Conservation (phyloP, 2,113 vertebrate species). For the Sus scrofa region DNA sequence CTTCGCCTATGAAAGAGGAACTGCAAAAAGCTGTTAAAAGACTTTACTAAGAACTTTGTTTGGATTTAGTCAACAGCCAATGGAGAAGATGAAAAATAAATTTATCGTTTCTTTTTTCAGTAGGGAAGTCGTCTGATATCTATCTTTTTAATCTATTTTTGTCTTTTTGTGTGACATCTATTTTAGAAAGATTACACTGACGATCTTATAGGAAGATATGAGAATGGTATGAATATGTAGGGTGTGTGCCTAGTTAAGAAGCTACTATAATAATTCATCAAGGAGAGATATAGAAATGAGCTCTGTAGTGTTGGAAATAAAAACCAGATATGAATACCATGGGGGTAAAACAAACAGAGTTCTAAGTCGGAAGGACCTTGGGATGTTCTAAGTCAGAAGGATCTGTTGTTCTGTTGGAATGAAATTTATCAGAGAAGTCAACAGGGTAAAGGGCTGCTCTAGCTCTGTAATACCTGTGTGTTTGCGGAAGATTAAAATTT, state of each 20-base stretch:
- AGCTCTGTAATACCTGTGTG: neutral
- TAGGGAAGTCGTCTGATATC: neutral
- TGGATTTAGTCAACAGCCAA: neutral
- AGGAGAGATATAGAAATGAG: neutral
- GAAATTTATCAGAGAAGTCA: neutral
- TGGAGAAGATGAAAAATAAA: neutral
- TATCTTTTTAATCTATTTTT: neutral
- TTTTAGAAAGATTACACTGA: neutral
- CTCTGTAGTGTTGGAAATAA: neutral
- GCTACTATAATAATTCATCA: neutral
- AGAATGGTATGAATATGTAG: neutral
- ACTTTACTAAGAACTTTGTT: neutral
- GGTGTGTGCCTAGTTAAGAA: neutral
- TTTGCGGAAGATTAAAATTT: neutral
- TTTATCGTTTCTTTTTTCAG: neutral
- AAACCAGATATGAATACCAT: neutral
- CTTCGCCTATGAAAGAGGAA: neutral
- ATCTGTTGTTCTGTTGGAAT: rapidly evolving
- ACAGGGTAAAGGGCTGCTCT: neutral
- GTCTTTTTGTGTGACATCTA: neutral
- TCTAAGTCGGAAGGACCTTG: neutral
- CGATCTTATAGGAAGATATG: neutral
- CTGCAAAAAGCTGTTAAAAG: neutral
- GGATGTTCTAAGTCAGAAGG: neutral
- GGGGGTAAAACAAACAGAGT: neutral